A percentile compares a stretch with the other conserved stretches of the same genome.
These are phyloP conservation scores for Ammospiza maritima DNA, from an alignment of 2,797 vertebrate genomes.

Conservation along the genomic window DNA sequence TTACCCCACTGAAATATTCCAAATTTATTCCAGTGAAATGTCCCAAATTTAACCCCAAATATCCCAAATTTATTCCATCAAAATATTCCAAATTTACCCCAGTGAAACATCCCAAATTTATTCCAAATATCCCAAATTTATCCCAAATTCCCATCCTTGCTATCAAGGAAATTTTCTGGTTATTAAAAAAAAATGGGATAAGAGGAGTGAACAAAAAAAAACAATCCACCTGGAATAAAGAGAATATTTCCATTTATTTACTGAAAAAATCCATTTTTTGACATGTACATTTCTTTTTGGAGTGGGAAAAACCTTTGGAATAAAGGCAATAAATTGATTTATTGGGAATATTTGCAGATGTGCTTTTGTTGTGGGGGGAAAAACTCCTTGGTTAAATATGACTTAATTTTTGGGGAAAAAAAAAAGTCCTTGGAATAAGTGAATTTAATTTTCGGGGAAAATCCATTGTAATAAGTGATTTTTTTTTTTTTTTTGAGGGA, in stretches of 20 bases:
- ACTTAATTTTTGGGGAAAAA: not conserved
- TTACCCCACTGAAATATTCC: no score
- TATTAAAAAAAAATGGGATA: not conserved
- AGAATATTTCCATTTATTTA: not conserved
- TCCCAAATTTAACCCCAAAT: no score
- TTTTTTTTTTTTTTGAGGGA: no score
- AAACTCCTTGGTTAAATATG: not conserved
- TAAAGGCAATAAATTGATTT: not conserved
- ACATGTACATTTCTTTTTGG: not conserved
- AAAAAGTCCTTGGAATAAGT: not conserved
- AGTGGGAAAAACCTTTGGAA: not conserved
- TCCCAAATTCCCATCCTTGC: not conserved
- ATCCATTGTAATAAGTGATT: no score
- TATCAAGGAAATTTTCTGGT: not conserved
- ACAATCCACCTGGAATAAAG: not conserved
- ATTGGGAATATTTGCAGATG: not conserved
- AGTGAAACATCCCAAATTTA: no score
- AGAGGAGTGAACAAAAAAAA: not conserved
- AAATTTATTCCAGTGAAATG: no score
- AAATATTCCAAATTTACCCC: no score
- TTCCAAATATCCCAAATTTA: not conserved
- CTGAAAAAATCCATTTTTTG: not conserved
- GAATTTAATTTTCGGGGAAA: no score
- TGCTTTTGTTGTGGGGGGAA: not conserved
- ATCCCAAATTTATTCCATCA: no score